Percentiles rank a stretch among this genome's conserved stretches.
Evolutionary conservation across 1,140 invertebrate species (phyloP).

Genomic region (Gyrodactylus bullatarudis): DNA sequence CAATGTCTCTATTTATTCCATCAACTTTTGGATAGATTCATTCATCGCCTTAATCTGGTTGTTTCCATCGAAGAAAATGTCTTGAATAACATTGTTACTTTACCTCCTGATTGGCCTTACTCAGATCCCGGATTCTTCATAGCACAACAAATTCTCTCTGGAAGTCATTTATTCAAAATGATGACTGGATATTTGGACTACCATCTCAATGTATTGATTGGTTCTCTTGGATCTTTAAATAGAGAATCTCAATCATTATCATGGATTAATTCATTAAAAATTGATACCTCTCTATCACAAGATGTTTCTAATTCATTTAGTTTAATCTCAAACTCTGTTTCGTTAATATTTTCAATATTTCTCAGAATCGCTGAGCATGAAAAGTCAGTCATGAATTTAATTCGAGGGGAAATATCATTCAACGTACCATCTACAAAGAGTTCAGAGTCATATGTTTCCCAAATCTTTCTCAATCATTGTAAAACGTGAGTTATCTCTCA

Average conservation of each 20-base stretch:
- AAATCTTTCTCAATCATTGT: background rate
- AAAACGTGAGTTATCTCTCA: background rate
- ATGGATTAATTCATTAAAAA: background rate
- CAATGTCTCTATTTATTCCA: background rate
- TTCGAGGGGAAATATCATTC: background rate
- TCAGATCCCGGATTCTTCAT: background rate
- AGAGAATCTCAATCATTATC: background rate
- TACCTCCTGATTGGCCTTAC: background rate
- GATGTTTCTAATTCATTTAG: background rate
- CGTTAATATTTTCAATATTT: background rate
- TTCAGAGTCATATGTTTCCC: background rate
- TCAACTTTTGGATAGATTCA: background rate
- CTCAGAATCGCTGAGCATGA: background rate
- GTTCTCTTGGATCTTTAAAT: background rate
- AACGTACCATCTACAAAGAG: background rate
- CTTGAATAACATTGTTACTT: background rate
- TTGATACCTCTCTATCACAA: background rate
- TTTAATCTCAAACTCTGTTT: background rate
- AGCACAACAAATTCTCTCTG: background rate
- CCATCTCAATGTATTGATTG: background rate
- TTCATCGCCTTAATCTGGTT: background rate
- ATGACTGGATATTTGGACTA: background rate
- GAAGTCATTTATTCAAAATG: background rate
- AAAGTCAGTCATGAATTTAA: background rate
- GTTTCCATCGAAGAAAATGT: background rate